Percentiles rank a stretch among this genome's conserved stretches.
These are phyloP conservation scores for Amblyopsis hoosieri DNA, from an alignment of 2,797 vertebrate genomes.

Conservation along the genomic window DNA sequence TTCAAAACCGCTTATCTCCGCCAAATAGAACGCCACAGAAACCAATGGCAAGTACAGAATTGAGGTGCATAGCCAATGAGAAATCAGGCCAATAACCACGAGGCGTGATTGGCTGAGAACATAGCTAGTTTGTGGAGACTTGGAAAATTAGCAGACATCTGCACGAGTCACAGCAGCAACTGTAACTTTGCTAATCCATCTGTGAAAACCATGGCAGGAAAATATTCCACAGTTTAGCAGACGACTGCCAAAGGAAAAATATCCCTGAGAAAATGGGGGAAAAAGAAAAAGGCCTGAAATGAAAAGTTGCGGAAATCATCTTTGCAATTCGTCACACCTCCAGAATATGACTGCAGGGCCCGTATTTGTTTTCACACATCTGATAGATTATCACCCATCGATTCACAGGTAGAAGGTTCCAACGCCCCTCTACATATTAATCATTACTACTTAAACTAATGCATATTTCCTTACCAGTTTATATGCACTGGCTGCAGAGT, in stretches of 20 bases:
- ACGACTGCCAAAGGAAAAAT: conserved; percentile 38
- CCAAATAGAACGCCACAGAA: conserved; percentile 52
- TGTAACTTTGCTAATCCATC: conserved; percentile 51
- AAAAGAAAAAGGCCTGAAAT: conserved; percentile 26
- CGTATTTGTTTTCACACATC: conserved; percentile 39
- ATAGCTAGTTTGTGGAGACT: conserved; percentile 59
- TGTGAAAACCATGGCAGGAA: conserved; percentile 34
- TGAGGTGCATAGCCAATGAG: conserved; percentile 68
- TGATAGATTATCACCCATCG: conserved; percentile 46
- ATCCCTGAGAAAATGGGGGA: conserved; percentile 17
- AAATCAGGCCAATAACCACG: conserved; percentile 66
- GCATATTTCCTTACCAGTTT: conserved; percentile 14
- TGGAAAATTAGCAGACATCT: conserved; percentile 52
- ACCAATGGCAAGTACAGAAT: conserved; percentile 56
- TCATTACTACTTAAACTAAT: conserved; percentile 37
- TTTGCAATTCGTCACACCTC: conserved; percentile 47
- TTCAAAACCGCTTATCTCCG: conserved; percentile 70
- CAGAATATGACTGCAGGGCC: conserved; percentile 24
- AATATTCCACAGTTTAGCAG: conserved; percentile 40
- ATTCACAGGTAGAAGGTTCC: conserved; percentile 40
- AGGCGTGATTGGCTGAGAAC: conserved; percentile 57
- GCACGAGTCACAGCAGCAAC: conserved; percentile 41
- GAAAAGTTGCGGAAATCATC: conserved; percentile 20
- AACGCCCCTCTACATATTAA: conserved; percentile 41
- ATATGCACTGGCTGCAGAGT: conserved; percentile 13